These are phyloP conservation scores for Zonotrichia leucophrys DNA, from an alignment of 2,113 vertebrate genomes.

Conservation along the genomic window DNA sequence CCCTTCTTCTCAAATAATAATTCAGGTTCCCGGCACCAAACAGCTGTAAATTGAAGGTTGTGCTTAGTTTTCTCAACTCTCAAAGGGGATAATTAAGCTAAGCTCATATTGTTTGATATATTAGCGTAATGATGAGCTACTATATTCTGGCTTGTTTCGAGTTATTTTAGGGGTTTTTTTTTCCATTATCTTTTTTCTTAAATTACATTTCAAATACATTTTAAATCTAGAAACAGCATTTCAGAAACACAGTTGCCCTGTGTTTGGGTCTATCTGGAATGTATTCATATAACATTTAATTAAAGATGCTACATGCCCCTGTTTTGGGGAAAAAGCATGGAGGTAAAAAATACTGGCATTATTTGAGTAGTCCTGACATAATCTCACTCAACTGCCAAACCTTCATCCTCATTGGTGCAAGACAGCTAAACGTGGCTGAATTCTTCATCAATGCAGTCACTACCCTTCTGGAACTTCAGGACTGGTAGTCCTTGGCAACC, in stretches of 20 bases:
- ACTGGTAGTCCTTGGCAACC: constrained; percentile 41
- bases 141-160: constrained; percentile 78
- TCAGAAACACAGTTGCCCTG: constrained; percentile 70
- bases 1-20: constrained; percentile 80
- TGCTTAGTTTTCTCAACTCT: constrained; percentile 84
- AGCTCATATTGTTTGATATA: constrained; percentile 89
- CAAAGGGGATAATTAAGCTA: constrained; percentile 89
- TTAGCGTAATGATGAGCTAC: constrained; percentile 85
- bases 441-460: constrained; percentile 16
- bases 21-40: constrained; percentile 81
- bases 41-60: constrained; percentile 89
- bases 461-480: constrained; percentile 60
- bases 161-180: constrained; percentile 73
- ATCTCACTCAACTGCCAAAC: constrained; percentile 61
- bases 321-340: background rate
- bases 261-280: constrained; percentile 77
- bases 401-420: constrained; percentile 61
- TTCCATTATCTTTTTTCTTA: constrained; percentile 73
- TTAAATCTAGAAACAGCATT: constrained; percentile 74
- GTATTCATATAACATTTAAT: constrained; percentile 81
- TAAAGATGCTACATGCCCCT: constrained; percentile 63
- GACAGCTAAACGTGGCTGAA: constrained; percentile 2
- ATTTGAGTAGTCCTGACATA: constrained; percentile 60
- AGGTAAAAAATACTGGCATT: constrained; percentile 65
- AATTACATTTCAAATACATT: constrained; percentile 77